These are phyloP conservation scores for Drosophila emarginata DNA, from an alignment of 2,888 invertebrate genomes.

Conservation along the genomic window DNA sequence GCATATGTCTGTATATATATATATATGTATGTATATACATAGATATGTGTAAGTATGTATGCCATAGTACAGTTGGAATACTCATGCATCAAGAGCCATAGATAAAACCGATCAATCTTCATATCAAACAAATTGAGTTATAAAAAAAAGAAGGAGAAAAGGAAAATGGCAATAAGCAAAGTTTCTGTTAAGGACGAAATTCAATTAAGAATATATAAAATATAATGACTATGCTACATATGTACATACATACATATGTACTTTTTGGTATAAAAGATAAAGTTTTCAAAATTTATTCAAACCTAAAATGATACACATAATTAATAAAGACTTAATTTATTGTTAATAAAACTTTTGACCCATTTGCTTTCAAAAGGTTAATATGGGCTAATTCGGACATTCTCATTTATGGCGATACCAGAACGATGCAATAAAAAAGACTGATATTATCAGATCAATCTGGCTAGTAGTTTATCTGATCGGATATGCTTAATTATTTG, in stretches of 20 bases:
- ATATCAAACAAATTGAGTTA: constrained; percentile 19
- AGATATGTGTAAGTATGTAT: constrained; percentile 4
- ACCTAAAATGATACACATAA: too few species aligned
- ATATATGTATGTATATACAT: background rate
- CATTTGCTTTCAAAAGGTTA: too few species aligned
- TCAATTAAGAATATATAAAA: too few species aligned
- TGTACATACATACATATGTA: too few species aligned
- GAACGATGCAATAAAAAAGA: too few species aligned
- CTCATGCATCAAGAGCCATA: background rate
- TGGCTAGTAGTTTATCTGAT: background rate
- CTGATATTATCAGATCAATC: background rate
- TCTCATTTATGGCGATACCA: too few species aligned
- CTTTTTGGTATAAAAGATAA: too few species aligned
- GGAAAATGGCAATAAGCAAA: background rate
- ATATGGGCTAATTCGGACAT: too few species aligned
- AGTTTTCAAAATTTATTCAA: too few species aligned
- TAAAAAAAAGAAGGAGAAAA: background rate
- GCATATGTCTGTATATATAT: constrained; percentile 38
- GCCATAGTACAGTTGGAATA: constrained; percentile 9
- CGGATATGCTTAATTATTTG: background rate
- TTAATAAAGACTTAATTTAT: too few species aligned
- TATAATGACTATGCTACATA: too few species aligned
- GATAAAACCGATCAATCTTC: constrained; percentile 20
- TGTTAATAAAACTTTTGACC: too few species aligned
- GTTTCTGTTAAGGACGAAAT: background rate